Conservation (phyloP, 2,113 vertebrate species). For the Oreochromis niloticus region DNA sequence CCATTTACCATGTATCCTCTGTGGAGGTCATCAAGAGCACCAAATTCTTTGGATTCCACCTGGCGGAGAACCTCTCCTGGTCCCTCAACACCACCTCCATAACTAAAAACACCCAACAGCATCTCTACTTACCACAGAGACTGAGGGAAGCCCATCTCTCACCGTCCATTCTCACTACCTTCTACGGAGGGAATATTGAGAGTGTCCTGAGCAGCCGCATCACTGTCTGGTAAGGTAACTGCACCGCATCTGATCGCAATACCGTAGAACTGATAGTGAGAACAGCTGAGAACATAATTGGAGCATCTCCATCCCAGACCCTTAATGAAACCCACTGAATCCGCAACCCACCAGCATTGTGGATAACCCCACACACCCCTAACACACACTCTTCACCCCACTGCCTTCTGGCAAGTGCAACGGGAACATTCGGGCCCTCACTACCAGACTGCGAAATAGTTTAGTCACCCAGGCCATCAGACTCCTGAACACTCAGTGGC, state of each 20-base stretch:
- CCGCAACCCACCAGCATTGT: background rate
- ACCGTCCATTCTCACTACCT: background rate
- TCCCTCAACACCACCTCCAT: background rate
- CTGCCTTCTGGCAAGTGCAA: background rate
- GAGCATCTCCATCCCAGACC: background rate
- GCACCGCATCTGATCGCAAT: rapidly evolving
- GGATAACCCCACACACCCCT: background rate
- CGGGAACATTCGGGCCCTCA: background rate
- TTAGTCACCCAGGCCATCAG: background rate
- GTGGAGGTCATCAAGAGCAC: background rate
- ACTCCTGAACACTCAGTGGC: background rate
- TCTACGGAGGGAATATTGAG: background rate
- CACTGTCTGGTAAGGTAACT: background rate
- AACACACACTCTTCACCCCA: background rate
- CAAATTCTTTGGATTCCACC: background rate
- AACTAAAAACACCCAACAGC: background rate
- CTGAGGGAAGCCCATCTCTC: background rate
- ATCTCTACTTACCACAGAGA: background rate
- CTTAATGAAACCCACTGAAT: background rate
- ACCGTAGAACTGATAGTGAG: rapidly evolving
- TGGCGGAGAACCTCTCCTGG: rapidly evolving
- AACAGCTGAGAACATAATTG: background rate
- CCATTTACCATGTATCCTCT: background rate
- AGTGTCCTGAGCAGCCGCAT: background rate
- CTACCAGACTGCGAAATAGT: rapidly evolving